Evolutionary conservation across 2,888 invertebrate genomes (phyloP), one percentile per base, ranked within the genome.

Genomic region (Pharmacophagus antenor): DNA sequence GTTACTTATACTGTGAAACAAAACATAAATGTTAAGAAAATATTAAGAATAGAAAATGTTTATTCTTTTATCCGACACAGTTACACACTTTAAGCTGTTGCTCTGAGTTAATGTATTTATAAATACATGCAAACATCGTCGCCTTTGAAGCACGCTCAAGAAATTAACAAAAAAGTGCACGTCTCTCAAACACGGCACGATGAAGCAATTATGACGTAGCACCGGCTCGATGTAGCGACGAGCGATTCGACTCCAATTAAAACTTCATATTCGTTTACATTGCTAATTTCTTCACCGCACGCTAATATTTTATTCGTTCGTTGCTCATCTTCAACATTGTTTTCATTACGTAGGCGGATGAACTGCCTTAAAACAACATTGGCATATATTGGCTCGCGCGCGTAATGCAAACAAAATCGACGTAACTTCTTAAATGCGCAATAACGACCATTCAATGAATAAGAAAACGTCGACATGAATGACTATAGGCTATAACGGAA

Each of bases 381-480:
- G 52, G 65, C 68, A 63, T 61, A 77, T 73, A 76, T 71, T 66
- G 73, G 67, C 70, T 69, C 62, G 67, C 72, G 70, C 62, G 63
- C 70, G 67, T 77, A 74, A 80, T 80, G 77, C 77, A 79, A 80
- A 80, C 77, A 81, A 73, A 79, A 74, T 69, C 65, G 67, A 66
- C 69, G 73, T 78, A 77, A 78, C 75, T 78, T 79, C 69, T 76
- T 70, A 80, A 80, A 77, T 69, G 69, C 70, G 78, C 76, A 79
- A 76, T 80, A 79, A 77, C 68, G 70, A 63, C 70, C 76, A 82
- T 86, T 83, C 70, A 79, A 69, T 82, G 82, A 84, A 85, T 80
- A 77, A 74, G 76, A 84, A 79, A 73, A 80, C 74, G 73, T 79
- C 67, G 71, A 79, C 74, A 71, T 72, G 76, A 84, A 83, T 76